These are phyloP conservation scores for Blera fallax DNA, from an alignment of 2,888 invertebrate species.

Conservation along the genomic window DNA sequence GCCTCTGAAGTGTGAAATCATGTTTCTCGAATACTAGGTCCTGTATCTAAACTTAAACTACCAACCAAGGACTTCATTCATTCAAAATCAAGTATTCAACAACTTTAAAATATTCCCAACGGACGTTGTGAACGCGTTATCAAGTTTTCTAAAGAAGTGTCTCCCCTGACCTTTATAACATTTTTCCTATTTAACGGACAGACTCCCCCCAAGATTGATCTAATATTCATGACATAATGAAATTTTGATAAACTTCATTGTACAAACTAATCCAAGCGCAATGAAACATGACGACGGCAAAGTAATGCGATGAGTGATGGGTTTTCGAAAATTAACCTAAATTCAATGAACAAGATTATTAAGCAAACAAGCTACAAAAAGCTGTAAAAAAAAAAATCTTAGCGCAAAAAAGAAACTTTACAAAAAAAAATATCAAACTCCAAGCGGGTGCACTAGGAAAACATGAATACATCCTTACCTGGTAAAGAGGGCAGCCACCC, in stretches of 20 bases:
- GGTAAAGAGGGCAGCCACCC: slow-evolving; percentile 91
- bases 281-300: slow-evolving; percentile 30
- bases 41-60: not conserved
- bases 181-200: not conserved
- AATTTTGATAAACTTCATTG: slow-evolving; percentile 44
- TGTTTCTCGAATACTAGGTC: no score
- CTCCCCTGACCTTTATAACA: not conserved
- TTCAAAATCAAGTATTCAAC: not conserved
- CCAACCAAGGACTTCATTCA: not conserved
- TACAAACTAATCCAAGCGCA: slow-evolving; percentile 12
- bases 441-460: not conserved
- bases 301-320: slow-evolving; percentile 45
- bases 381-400: slow-evolving; percentile 5
- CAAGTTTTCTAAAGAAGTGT: not conserved
- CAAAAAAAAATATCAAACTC: not conserved
- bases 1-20: not conserved
- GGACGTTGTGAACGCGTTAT: not conserved
- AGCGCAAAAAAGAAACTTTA: not conserved
- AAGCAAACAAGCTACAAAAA: not conserved
- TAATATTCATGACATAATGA: slow-evolving; percentile 41
- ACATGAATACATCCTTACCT: slow-evolving; percentile 85
- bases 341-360: not conserved
- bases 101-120: not conserved
- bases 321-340: not conserved
- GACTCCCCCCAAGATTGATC: slow-evolving; percentile 41